Evolutionary conservation across 2,113 vertebrate genomes (phyloP).

Genomic region (Bubo bubo): DNA sequence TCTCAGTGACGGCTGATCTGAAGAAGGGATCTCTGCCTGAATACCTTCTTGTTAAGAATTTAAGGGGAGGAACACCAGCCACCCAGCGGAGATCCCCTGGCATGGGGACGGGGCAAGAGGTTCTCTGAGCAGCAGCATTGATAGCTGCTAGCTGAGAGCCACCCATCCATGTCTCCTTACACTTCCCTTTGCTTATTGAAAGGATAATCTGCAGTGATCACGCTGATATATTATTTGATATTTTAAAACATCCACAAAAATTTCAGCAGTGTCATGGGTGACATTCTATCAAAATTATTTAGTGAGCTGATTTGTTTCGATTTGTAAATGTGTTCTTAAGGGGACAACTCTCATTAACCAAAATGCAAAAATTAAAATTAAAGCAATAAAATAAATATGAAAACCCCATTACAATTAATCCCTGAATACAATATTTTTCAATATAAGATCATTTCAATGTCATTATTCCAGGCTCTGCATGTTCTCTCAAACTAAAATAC

Average conservation of each 20-base stretch:
- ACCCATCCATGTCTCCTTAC: background rate
- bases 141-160: background rate
- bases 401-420: conserved; percentile 39
- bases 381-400: conserved; percentile 34
- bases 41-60: background rate
- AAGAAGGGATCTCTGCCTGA: background rate
- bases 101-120: background rate
- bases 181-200: background rate
- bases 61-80: background rate
- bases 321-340: conserved; percentile 10
- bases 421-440: background rate
- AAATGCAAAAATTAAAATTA: conserved; percentile 44
- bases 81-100: fast-evolving
- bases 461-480: background rate
- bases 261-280: background rate
- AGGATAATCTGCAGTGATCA: background rate
- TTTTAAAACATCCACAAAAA: background rate
- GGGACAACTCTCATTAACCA: conserved; percentile 12
- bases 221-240: background rate
- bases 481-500: background rate
- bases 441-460: background rate
- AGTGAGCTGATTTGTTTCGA: background rate
- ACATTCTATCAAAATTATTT: conserved; percentile 15
- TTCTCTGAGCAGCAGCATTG: background rate
- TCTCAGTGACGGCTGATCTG: background rate